Evolutionary conservation across 2,113 vertebrate species (phyloP).

Genomic region (Megaceryle maxima): DNA sequence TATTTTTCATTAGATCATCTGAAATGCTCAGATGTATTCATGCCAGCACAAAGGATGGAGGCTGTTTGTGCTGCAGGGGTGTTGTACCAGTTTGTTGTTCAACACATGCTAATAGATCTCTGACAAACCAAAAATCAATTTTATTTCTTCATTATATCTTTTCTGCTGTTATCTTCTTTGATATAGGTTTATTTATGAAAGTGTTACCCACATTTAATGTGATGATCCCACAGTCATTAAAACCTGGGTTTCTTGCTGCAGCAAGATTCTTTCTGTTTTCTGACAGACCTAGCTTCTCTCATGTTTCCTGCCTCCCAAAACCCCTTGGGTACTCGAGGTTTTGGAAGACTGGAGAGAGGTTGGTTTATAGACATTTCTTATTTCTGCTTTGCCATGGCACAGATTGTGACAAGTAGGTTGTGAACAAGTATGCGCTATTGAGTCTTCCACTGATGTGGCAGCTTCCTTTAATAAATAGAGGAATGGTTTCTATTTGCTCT

Average conservation of each 20-base stretch:
- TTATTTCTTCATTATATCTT: neutral
- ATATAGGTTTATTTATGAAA: neutral
- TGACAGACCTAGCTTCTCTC: neutral
- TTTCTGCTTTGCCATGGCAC: neutral
- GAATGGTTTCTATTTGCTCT: neutral
- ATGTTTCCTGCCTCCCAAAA: neutral
- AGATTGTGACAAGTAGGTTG: neutral
- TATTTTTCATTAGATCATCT: slow-evolving; percentile 12
- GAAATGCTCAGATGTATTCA: neutral
- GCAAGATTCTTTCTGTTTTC: neutral
- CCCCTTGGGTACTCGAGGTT: neutral
- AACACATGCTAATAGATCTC: neutral
- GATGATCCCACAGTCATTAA: neutral
- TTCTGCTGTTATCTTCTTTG: too few relatives aligned
- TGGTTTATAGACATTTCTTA: neutral
- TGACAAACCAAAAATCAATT: neutral
- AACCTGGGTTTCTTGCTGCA: neutral
- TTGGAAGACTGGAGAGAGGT: neutral
- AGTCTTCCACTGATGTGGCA: neutral
- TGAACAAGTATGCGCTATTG: neutral
- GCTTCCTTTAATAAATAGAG: neutral
- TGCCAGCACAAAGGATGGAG: neutral
- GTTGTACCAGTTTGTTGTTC: neutral
- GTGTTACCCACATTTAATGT: neutral
- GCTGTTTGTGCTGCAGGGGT: rapidly evolving